These are phyloP conservation scores for Rambutsinella grinnellia DNA, from an alignment of 2,888 invertebrate species.

Conservation along the genomic window DNA sequence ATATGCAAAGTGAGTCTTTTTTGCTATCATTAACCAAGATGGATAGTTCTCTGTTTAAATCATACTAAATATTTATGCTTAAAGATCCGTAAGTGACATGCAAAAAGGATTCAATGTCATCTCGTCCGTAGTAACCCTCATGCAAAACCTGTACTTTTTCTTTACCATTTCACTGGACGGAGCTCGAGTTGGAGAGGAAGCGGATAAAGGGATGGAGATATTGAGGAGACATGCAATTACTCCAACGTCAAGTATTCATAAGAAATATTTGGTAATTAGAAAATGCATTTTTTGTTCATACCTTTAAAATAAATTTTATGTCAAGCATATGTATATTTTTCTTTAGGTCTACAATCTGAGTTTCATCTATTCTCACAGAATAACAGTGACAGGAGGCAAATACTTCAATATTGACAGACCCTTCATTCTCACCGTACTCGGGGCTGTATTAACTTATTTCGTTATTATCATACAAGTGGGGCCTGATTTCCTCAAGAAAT, in stretches of 20 bases:
- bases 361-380: conserved; percentile 56
- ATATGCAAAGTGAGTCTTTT: conserved; percentile 15
- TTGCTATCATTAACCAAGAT: background rate
- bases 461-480: conserved; percentile 64
- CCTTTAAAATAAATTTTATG: conserved; percentile 55
- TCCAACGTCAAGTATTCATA: conserved; percentile 45
- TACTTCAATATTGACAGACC: conserved; percentile 63
- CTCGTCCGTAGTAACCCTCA: conserved; percentile 48
- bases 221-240: conserved; percentile 48
- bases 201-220: conserved; percentile 58
- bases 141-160: conserved; percentile 64
- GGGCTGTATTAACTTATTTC: conserved; percentile 64
- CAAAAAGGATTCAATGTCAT: conserved; percentile 51
- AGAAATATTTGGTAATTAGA: conserved; percentile 58
- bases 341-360: conserved; percentile 57
- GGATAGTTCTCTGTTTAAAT: too few relatives aligned
- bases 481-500: too few relatives aligned
- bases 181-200: conserved; percentile 61
- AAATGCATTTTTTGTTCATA: conserved; percentile 20
- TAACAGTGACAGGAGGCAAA: conserved; percentile 64
- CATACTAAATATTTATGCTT: too few relatives aligned
- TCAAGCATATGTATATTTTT: background rate
- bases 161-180: conserved; percentile 62
- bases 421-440: conserved; percentile 64
- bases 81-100: too few relatives aligned